Evolutionary conservation across 2,113 vertebrate genomes (phyloP).

Genomic region (Protomyctophum bolini): DNA sequence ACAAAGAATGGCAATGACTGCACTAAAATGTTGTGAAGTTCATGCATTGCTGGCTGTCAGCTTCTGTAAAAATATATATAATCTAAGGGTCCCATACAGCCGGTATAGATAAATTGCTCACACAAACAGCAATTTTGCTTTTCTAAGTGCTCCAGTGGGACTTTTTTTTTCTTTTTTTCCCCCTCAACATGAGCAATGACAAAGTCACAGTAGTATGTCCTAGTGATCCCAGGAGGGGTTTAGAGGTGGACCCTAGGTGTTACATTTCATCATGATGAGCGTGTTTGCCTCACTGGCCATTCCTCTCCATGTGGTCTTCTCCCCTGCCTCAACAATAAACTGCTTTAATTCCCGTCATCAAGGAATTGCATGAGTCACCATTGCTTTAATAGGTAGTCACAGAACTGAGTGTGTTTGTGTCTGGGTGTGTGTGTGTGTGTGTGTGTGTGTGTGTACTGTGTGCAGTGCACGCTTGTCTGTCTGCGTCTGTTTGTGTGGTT

Average conservation of each 20-base stretch:
- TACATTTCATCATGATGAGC: conserved; percentile 38
- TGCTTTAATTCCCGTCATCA: conserved; percentile 2
- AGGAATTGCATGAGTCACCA: conserved; percentile 4
- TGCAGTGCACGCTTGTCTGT: neutral
- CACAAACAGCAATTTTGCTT: neutral
- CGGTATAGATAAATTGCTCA: too few relatives aligned
- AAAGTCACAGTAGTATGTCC: neutral
- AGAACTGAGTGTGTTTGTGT: neutral
- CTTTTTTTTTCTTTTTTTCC: neutral
- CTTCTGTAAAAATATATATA: too few relatives aligned
- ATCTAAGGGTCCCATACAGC: too few relatives aligned
- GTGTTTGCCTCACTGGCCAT: conserved; percentile 11
- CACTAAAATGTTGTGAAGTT: too few relatives aligned
- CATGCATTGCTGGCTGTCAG: too few relatives aligned
- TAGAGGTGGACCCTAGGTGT: conserved; percentile 25
- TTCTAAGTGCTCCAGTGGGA: neutral
- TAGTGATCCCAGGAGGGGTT: neutral
- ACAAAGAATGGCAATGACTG: neutral
- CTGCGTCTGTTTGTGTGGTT: neutral
- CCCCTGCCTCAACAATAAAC: neutral
- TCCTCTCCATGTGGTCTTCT: neutral
- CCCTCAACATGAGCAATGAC: neutral
- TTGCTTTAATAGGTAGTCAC: neutral
- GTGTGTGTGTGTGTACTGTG: neutral
- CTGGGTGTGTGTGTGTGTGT: neutral